phyloP scores from a whole-genome alignment of 1,140 invertebrate genomes.

The Lanistes nyassanus region DNA sequence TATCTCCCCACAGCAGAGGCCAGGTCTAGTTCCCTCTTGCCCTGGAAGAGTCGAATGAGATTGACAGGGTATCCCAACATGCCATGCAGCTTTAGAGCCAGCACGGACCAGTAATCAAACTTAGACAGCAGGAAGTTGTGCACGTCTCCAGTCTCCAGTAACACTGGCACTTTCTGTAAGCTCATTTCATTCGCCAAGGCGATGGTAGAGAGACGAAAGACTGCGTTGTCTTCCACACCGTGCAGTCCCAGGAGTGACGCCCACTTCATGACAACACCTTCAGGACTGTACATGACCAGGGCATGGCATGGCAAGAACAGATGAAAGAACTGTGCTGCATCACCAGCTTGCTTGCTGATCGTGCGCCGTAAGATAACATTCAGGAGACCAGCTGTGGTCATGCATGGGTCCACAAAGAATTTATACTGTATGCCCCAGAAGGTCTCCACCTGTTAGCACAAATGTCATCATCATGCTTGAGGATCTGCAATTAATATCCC shows the following conservation, averaged over 20 bases:
- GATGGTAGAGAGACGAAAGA: constrained; percentile 48
- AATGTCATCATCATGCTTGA: not conserved
- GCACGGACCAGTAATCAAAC: constrained; percentile 57
- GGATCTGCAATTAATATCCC: too few relatives aligned
- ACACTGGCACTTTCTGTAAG: constrained; percentile 46
- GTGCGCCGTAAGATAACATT: constrained; percentile 45
- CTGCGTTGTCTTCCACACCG: constrained; percentile 41
- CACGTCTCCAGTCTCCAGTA: constrained; percentile 41
- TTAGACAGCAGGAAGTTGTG: constrained; percentile 45
- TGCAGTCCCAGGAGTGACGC: constrained; percentile 49
- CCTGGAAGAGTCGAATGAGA: constrained; percentile 48
- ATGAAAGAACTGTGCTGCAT: constrained; percentile 48
- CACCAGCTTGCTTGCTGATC: constrained; percentile 42
- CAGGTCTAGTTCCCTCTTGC: constrained; percentile 42
- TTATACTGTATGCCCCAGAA: constrained; percentile 59
- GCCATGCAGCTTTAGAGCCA: constrained; percentile 58
- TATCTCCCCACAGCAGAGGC: constrained; percentile 43
- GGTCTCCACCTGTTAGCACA: constrained; percentile 47
- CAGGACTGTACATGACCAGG: constrained; percentile 45
- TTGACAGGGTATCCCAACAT: constrained; percentile 56
- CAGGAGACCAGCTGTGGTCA: constrained; percentile 50
- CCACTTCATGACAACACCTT: constrained; percentile 41
- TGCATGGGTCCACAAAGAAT: constrained; percentile 54
- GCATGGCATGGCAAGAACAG: constrained; percentile 52
- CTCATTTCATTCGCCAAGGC: constrained; percentile 44